Evolutionary conservation across 1,140 invertebrate genomes (phyloP).

Genomic region (Zaprionus tsacasi): DNA sequence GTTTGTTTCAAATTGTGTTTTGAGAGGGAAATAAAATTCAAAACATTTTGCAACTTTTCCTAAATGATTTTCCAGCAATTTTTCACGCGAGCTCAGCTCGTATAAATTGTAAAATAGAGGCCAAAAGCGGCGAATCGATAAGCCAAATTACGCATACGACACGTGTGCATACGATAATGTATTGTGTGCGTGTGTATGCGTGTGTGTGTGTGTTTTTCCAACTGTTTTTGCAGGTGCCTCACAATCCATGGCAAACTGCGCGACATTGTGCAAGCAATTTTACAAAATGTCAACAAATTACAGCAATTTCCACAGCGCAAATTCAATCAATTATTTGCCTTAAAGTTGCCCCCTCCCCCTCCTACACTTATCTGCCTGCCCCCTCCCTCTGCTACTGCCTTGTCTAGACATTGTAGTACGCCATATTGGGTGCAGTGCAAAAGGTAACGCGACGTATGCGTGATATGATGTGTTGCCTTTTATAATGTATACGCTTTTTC

Average conservation of each 20-base stretch:
- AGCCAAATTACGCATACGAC: slow-evolving; percentile 79
- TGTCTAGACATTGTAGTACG: slow-evolving; percentile 30
- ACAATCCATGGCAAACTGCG: slow-evolving; percentile 52
- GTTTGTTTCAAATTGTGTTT: not conserved
- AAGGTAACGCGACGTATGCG: slow-evolving; percentile 40
- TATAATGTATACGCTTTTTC: slow-evolving; percentile 22
- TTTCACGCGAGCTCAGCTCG: no score
- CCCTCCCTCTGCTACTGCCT: not conserved
- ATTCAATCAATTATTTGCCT: slow-evolving; percentile 61
- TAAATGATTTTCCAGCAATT: not conserved
- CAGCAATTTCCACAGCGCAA: slow-evolving; percentile 54
- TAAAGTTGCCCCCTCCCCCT: slow-evolving; percentile 14
- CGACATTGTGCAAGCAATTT: slow-evolving; percentile 60
- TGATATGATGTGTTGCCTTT: slow-evolving; percentile 37
- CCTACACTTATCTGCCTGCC: no score
- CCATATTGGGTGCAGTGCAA: slow-evolving; percentile 24
- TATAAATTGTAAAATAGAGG: not conserved
- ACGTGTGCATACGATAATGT: slow-evolving; percentile 51
- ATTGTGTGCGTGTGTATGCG: no score
- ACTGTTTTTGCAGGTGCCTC: slow-evolving; percentile 22
- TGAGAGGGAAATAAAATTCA: not conserved
- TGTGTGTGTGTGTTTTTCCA: not conserved
- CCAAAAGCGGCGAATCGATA: slow-evolving; percentile 43
- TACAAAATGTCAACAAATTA: slow-evolving; percentile 67
- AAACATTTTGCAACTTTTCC: not conserved